Conservation (phyloP, 2,797 vertebrate genomes). For the Sebastes trivittatus region DNA sequence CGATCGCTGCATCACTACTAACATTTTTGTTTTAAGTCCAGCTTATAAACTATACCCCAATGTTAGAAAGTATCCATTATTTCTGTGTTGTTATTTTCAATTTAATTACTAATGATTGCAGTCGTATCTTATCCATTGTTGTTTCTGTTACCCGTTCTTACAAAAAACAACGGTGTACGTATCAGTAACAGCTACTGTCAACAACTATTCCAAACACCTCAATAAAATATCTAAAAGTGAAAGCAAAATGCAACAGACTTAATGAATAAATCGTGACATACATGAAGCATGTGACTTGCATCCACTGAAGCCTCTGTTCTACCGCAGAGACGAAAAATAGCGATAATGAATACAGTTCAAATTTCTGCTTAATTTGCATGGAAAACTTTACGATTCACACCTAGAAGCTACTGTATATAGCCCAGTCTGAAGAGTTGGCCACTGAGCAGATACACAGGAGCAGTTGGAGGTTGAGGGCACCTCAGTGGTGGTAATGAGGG, state of each 20-base stretch:
- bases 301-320: not conserved
- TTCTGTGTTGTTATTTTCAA: not conserved
- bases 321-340: not conserved
- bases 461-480: not conserved
- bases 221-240: not conserved
- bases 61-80: not conserved
- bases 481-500: not conserved
- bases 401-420: not conserved
- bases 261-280: not conserved
- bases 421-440: not conserved
- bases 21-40: not conserved
- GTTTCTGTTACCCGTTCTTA: not conserved
- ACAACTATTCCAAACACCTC: not conserved
- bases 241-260: not conserved
- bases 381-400: not conserved
- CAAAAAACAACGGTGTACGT: fast-evolving
- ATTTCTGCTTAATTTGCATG: not conserved
- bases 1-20: not conserved
- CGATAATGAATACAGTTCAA: not conserved
- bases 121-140: not conserved
- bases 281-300: not conserved
- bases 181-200: not conserved
- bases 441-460: not conserved
- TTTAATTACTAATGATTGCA: not conserved
- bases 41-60: not conserved